phyloP scores from a whole-genome alignment of 1,140 invertebrate genomes.

The Bilobella aurantiaca region DNA sequence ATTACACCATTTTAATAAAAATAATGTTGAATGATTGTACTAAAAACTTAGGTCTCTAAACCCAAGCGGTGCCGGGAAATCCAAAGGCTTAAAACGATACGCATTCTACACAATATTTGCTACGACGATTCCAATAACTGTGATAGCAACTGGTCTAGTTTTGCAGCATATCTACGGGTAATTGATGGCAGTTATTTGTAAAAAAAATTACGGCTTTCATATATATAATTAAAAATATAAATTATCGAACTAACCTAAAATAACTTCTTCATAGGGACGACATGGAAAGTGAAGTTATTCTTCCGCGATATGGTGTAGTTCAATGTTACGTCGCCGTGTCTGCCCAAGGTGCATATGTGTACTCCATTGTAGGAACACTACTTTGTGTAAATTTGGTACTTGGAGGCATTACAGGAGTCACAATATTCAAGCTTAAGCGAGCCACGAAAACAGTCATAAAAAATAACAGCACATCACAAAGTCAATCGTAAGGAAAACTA shows the following conservation, averaged over 20 bases:
- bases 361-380: constrained; percentile 10
- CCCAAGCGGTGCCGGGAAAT: background rate
- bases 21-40: too few species aligned
- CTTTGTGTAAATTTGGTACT: constrained; percentile 7
- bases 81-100: constrained; percentile 22
- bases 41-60: constrained; percentile 12
- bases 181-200: background rate
- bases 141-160: constrained; percentile 12
- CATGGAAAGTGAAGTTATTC: constrained; percentile 8
- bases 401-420: background rate
- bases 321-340: background rate
- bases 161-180: constrained; percentile 26
- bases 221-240: constrained; percentile 19
- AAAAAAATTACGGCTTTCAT: too few species aligned
- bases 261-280: constrained; percentile 7
- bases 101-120: constrained; percentile 18
- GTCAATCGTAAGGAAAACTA: background rate
- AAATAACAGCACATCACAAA: background rate
- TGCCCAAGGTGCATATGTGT: constrained; percentile 14
- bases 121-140: constrained; percentile 8
- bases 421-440: constrained; percentile 14
- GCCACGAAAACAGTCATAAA: background rate
- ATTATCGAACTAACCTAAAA: constrained; percentile 12
- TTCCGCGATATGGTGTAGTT: constrained; percentile 14
- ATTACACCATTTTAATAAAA: too few species aligned